phyloP scores from a whole-genome alignment of 2,113 vertebrate genomes.

The Cavia aperea region DNA sequence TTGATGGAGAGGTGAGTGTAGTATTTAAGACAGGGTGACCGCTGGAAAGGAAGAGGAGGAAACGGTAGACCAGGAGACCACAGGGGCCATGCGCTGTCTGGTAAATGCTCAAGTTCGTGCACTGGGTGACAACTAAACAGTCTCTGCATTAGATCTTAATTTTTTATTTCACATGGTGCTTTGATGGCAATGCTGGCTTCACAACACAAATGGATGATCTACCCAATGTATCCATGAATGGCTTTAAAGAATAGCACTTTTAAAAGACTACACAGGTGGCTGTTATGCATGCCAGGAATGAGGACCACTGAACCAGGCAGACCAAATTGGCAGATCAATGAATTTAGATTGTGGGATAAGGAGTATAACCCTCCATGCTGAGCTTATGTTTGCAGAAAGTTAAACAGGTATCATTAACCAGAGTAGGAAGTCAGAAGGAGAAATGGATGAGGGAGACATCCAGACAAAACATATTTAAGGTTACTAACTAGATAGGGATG shows the following conservation, averaged over 20 bases:
- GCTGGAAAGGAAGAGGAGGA: neutral
- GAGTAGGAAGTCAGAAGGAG: neutral
- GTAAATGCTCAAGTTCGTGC: neutral
- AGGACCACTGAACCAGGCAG: neutral
- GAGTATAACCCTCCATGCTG: neutral
- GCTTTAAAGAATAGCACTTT: neutral
- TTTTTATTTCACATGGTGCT: neutral
- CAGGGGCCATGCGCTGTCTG: neutral
- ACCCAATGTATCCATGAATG: neutral
- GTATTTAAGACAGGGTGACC: neutral
- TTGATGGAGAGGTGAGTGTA: neutral
- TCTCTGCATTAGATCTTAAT: neutral
- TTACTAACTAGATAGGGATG: neutral
- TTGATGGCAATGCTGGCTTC: neutral
- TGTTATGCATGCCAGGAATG: neutral
- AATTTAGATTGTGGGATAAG: neutral
- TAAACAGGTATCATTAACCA: neutral
- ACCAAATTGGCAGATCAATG: neutral
- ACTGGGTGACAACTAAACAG: neutral
- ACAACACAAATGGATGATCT: neutral
- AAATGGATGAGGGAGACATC: neutral
- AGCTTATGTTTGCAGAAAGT: constrained; percentile 20
- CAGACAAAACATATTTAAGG: neutral
- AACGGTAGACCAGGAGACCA: neutral
- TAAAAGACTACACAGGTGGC: neutral